Evolutionary conservation across 2,113 vertebrate genomes (phyloP).

Genomic region (Lucifuga dentata): DNA sequence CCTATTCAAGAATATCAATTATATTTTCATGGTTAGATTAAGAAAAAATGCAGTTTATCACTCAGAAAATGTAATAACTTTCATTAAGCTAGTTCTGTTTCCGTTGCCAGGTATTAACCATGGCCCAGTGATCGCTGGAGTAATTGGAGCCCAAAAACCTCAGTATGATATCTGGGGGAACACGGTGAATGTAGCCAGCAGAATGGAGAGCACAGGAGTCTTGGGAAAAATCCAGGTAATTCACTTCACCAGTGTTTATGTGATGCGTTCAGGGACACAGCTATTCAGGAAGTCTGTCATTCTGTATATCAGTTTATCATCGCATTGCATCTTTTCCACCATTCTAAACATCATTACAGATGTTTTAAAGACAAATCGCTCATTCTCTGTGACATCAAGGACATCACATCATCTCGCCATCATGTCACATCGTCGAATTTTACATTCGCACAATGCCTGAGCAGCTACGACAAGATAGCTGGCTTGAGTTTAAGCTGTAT

Average conservation of each 20-base stretch:
- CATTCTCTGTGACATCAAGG: slow-evolving; percentile 12
- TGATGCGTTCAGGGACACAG: slow-evolving; percentile 4
- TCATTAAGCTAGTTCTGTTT: slow-evolving; percentile 21
- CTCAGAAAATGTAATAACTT: neutral
- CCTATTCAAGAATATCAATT: too few species aligned
- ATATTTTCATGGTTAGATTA: too few species aligned
- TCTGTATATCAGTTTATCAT: slow-evolving; percentile 3
- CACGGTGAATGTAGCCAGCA: slow-evolving; percentile 96
- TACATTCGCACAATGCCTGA: slow-evolving; percentile 25
- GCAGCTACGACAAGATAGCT: slow-evolving; percentile 50
- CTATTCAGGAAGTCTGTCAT: neutral
- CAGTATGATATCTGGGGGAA: slow-evolving; percentile 99
- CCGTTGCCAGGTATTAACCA: slow-evolving; percentile 92
- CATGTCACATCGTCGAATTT: slow-evolving; percentile 19
- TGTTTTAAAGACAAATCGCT: slow-evolving; percentile 39
- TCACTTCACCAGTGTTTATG: neutral
- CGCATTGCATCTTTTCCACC: slow-evolving; percentile 1
- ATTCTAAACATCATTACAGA: slow-evolving; percentile 41
- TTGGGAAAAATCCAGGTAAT: slow-evolving; percentile 96
- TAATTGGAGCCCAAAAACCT: slow-evolving; percentile 98
- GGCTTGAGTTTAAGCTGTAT: slow-evolving; percentile 47
- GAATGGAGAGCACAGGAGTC: slow-evolving; percentile 98
- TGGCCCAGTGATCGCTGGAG: slow-evolving; percentile 96
- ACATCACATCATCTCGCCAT: slow-evolving; percentile 35
- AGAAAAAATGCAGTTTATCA: too few species aligned